These are phyloP conservation scores for Phragmatobia fuliginosa DNA, from an alignment of 2,888 invertebrate species.

Conservation along the genomic window DNA sequence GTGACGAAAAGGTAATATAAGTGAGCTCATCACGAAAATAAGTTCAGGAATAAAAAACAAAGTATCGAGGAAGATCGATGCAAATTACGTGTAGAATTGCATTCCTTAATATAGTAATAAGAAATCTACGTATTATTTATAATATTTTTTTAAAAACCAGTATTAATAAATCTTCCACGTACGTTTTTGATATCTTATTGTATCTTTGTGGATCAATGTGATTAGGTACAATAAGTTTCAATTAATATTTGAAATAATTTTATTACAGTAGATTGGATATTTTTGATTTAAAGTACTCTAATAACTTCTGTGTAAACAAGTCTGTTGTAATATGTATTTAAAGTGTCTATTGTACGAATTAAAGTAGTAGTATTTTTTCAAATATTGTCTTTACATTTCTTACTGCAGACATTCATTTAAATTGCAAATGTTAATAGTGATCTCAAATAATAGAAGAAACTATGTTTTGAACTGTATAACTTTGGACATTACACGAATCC, in stretches of 20 bases:
- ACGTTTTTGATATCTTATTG: constrained; percentile 25
- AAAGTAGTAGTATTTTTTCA: constrained; percentile 20
- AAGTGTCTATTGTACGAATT: constrained; percentile 26
- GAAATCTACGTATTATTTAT: constrained; percentile 23
- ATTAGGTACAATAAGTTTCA: constrained; percentile 26
- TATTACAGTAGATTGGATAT: constrained; percentile 14
- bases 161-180: constrained; percentile 44
- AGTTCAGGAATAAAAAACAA: constrained; percentile 29
- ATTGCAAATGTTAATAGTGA: too few relatives aligned
- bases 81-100: constrained; percentile 23
- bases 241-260: constrained; percentile 14
- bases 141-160: constrained; percentile 47
- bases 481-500: background rate
- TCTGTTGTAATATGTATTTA: constrained; percentile 10
- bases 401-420: background rate
- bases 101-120: constrained; percentile 29
- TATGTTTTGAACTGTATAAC: background rate
- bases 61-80: constrained; percentile 16
- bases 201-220: constrained; percentile 29
- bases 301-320: constrained; percentile 14
- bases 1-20: constrained; percentile 13
- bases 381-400: constrained; percentile 19
- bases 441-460: too few relatives aligned
- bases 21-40: constrained; percentile 30
- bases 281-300: constrained; percentile 9